Conservation (phyloP, 2,113 vertebrate species). For the Petroica traversi region DNA sequence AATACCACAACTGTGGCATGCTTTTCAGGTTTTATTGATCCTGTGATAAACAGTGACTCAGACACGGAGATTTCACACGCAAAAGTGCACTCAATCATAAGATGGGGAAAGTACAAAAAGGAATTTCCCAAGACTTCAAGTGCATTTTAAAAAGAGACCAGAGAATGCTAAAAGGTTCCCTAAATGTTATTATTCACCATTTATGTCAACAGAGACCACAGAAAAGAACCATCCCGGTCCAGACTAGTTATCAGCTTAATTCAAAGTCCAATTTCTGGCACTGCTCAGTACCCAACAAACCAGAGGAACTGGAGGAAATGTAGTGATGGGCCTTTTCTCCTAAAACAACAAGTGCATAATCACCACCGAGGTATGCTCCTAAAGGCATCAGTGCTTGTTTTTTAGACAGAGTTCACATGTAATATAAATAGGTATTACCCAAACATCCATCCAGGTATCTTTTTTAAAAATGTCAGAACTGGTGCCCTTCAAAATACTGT, state of each 20-base stretch:
- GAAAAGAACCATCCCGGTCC: background rate
- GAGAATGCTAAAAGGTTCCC: background rate
- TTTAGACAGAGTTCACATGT: background rate
- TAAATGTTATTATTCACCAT: background rate
- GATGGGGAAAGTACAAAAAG: conserved; percentile 19
- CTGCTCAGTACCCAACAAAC: background rate
- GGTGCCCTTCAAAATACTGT: background rate
- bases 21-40: conserved; percentile 41
- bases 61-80: background rate
- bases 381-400: background rate
- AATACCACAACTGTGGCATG: background rate
- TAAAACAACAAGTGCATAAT: background rate
- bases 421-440: background rate
- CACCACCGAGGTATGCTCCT: background rate
- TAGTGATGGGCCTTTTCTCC: background rate
- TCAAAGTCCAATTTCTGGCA: background rate
- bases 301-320: background rate
- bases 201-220: background rate
- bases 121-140: background rate
- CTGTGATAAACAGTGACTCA: background rate
- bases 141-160: background rate
- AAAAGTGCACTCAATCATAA: background rate
- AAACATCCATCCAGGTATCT: background rate
- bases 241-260: background rate
- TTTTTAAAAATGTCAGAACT: background rate